Evolutionary conservation across 2,888 invertebrate species (phyloP).

Genomic region (Synanthedon andrenaeformis): DNA sequence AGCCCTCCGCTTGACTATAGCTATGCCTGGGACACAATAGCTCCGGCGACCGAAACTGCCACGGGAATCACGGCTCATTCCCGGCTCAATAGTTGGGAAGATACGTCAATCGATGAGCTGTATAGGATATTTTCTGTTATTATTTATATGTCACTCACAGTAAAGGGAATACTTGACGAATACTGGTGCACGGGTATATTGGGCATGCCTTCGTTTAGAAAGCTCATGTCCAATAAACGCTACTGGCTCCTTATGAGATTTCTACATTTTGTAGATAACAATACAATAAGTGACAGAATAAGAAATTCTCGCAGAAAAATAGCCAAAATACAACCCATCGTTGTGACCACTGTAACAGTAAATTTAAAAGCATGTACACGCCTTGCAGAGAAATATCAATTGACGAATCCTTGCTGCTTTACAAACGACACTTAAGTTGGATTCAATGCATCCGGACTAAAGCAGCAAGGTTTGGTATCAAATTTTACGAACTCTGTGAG

Average conservation of each 20-base stretch:
- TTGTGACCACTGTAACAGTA: conserved; percentile 7
- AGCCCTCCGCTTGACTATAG: no score
- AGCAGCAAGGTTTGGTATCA: conserved; percentile 11
- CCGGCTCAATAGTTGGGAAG: neutral
- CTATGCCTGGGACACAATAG: no score
- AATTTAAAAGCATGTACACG: conserved; percentile 7
- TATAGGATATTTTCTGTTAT: neutral
- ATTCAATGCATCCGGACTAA: conserved; percentile 11
- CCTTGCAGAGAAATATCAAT: conserved; percentile 7
- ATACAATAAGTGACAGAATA: neutral
- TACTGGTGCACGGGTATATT: conserved; percentile 11
- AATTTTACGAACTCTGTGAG: conserved; percentile 10
- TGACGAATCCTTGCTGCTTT: conserved; percentile 12
- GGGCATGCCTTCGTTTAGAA: conserved; percentile 10
- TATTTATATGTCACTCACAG: neutral
- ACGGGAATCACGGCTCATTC: neutral
- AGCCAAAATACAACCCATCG: conserved; percentile 7
- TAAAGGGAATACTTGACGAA: conserved; percentile 6
- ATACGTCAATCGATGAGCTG: neutral
- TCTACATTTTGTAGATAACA: conserved; percentile 6
- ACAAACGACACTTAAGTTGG: conserved; percentile 11
- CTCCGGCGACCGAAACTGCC: no score
- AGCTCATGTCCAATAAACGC: conserved; percentile 7
- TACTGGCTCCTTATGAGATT: conserved; percentile 5
- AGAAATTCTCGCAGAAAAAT: conserved; percentile 5